Evolutionary conservation across 2,113 vertebrate species (phyloP).

Genomic region (Melanerpes formicivorus): DNA sequence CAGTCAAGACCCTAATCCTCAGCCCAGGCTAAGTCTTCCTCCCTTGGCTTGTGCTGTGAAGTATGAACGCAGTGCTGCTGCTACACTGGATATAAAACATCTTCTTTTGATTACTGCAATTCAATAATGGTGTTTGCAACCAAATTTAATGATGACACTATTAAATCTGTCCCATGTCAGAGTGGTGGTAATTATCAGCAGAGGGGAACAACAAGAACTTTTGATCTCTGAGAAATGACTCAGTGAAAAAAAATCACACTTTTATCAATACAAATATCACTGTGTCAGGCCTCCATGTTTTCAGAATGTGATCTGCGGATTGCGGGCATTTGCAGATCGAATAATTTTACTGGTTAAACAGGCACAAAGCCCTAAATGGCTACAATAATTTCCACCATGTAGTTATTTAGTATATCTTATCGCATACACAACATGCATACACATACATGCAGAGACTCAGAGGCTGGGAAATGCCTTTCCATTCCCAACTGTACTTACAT

Average conservation of each 20-base stretch:
- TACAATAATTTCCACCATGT: neutral
- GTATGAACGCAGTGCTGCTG: neutral
- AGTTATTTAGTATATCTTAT: neutral
- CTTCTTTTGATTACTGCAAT: neutral
- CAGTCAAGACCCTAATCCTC: neutral
- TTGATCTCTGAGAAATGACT: neutral
- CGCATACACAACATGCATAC: neutral
- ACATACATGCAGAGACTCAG: accelerated
- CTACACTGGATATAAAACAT: neutral
- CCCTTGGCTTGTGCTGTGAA: neutral
- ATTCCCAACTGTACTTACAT: constrained; percentile 80
- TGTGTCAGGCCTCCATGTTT: accelerated
- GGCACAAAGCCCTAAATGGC: neutral
- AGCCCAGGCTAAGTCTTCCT: neutral
- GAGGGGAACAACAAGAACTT: neutral
- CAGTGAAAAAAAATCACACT: neutral
- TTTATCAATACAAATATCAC: neutral
- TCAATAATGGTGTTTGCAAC: constrained; percentile 17
- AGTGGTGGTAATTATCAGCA: neutral
- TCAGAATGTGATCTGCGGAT: neutral
- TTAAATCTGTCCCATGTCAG: neutral
- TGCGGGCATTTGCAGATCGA: neutral
- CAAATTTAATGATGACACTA: neutral
- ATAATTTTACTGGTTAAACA: neutral
- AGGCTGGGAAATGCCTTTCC: neutral